Base-by-base conservation (phyloP, 2,113 vertebrate species). In the Benthochromis sp. region DNA sequence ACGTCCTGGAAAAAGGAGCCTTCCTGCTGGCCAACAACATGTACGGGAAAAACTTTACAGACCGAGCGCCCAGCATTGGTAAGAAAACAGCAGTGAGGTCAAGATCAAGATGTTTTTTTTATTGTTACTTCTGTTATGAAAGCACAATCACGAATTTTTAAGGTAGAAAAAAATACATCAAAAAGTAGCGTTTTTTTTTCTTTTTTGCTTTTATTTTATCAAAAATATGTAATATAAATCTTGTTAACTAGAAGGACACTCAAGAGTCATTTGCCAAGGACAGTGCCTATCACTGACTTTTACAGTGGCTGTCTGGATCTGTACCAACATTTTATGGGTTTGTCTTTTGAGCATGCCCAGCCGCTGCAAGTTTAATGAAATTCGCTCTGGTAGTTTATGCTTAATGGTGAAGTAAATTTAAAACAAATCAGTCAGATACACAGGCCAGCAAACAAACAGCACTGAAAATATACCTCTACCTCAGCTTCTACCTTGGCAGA, bases 1-100 rank as follows among this genome's bases (percentile, higher is more conserved):
- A 99, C 2, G 97, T 98, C 54, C 95, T 99, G 85, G 98, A 99
- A 91, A 98, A 98, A 85, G 98, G 98, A 1, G 98, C 98, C 66
- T 98, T 99, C 94, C 95, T 98, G 29, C 92, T 99, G 90, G 98
- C 98, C 1, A 98, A 99, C 95, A 98, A 98, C n/a, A 97, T 98
- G 96, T 97, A 97, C 34, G 98, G 97, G 78, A 97, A 96, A 0
- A 97, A 96, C 63, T 98, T 98, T 92, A 93, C 97, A 6, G 97
- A 98, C 50, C 95, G 96, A 80, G 97, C 97, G 6, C 94, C 96
- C 89, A 99, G 98, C n/a, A 96, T 99, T 47, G 98, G 98, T 98
- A 84, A 95, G 96, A 45, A 50, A 50, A 59, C 31, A 29, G 13
- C 4, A n/a, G 21, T 17, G 5, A 71, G 34, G 13, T 19, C 24